A percentile compares a stretch with the other conserved stretches of the same genome.
Conservation (phyloP, 2,113 vertebrate genomes). For the Notothenia coriiceps region DNA sequence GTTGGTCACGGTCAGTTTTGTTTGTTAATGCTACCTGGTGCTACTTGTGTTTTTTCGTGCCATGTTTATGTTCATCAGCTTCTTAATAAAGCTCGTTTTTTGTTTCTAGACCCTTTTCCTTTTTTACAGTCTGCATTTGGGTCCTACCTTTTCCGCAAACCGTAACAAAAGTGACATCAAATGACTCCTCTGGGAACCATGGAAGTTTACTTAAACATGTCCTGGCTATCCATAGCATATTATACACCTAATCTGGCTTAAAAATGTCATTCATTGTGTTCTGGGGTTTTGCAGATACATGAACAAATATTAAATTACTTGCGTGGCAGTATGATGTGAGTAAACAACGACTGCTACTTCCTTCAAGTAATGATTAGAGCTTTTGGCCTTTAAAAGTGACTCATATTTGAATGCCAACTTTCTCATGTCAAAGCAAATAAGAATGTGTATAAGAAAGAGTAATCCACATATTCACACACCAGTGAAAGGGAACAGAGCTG, state of each 20-base stretch:
- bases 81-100: too few species aligned
- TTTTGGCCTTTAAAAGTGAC: background rate
- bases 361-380: background rate
- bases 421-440: background rate
- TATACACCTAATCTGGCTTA: too few species aligned
- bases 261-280: too few species aligned
- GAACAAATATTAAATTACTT: background rate
- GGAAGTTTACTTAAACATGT: too few species aligned
- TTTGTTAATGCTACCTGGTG: too few species aligned
- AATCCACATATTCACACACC: constrained; percentile 12
- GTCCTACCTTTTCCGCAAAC: too few species aligned
- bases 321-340: background rate
- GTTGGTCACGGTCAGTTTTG: too few species aligned
- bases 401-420: background rate
- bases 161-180: background rate
- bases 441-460: background rate
- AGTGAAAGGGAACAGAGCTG: background rate
- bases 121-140: too few species aligned
- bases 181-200: background rate
- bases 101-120: too few species aligned
- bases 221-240: too few species aligned
- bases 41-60: too few species aligned
- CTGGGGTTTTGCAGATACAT: background rate
- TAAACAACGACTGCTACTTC: background rate
- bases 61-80: too few species aligned